A percentile compares a stretch with the other conserved stretches of the same genome.
Conservation (phyloP, 2,888 invertebrate genomes). For the Nowickia ferox region DNA sequence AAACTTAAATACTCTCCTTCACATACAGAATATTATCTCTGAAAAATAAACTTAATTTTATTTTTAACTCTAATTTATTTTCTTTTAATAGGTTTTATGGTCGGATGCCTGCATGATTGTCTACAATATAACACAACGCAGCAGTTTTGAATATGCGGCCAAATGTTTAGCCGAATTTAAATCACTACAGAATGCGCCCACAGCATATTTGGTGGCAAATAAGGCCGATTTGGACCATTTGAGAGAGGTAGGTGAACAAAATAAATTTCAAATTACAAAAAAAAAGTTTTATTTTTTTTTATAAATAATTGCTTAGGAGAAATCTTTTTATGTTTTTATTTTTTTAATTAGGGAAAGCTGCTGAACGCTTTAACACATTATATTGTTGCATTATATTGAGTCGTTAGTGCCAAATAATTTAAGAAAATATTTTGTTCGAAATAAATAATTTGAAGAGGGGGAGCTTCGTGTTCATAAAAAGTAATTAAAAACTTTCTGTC, state of each 20-base stretch:
- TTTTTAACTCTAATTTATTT: conserved; percentile 17
- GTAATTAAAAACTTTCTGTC: too few species aligned
- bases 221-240: conserved; percentile 91
- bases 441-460: too few species aligned
- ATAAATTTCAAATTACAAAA: neutral
- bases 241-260: conserved; percentile 85
- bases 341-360: too few species aligned
- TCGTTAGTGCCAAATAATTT: too few species aligned
- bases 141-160: conserved; percentile 88
- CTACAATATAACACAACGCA: conserved; percentile 90
- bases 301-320: too few species aligned
- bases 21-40: neutral
- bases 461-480: too few species aligned
- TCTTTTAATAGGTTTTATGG: conserved; percentile 86
- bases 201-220: conserved; percentile 88
- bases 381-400: too few species aligned
- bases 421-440: too few species aligned
- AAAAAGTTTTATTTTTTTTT: neutral
- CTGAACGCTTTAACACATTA: too few species aligned
- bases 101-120: conserved; percentile 91
- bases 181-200: conserved; percentile 84
- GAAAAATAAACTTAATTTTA: neutral
- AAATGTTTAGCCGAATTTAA: conserved; percentile 86
- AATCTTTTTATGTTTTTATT: too few species aligned
- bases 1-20: too few species aligned